Conservation (phyloP, 2,797 vertebrate genomes). For the Phrynocephalus forsythii region DNA sequence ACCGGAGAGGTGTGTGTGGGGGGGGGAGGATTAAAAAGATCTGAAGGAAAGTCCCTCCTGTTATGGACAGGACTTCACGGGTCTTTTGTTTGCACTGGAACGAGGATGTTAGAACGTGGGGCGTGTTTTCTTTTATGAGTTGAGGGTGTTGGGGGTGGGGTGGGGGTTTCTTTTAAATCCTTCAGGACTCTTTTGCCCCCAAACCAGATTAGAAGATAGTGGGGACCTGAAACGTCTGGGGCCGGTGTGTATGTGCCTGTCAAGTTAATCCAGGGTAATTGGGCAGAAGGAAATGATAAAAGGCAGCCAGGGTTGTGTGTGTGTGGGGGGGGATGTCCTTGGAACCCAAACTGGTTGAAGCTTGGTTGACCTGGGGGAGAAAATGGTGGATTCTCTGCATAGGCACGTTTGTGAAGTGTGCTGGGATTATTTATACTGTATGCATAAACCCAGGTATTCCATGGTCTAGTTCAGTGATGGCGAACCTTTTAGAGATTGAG, state of each 20-base stretch:
- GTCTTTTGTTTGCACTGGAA: background rate
- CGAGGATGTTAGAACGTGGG: background rate
- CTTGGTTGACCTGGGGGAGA: conserved; percentile 10
- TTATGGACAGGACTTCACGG: too few relatives aligned
- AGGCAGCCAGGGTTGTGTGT: conserved; percentile 3
- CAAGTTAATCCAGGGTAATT: background rate
- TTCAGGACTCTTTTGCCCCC: conserved; percentile 5
- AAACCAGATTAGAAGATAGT: background rate
- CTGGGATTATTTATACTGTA: background rate
- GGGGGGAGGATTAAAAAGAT: too few relatives aligned
- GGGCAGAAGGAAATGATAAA: background rate
- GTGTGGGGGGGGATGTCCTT: background rate
- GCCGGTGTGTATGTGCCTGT: too few relatives aligned
- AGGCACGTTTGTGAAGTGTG: background rate
- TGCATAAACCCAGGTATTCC: background rate
- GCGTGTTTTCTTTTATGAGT: too few relatives aligned
- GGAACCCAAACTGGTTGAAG: conserved; percentile 5
- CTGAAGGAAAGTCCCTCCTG: too few relatives aligned
- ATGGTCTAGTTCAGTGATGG: background rate
- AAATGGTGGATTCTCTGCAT: background rate
- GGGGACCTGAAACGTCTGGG: background rate
- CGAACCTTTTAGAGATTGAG: too few relatives aligned
- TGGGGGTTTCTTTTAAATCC: background rate
- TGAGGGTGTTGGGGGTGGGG: background rate
- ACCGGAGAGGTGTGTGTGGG: too few relatives aligned